These are phyloP conservation scores for Phymastichus coffea DNA, from an alignment of 1,140 invertebrate genomes.

Conservation along the genomic window DNA sequence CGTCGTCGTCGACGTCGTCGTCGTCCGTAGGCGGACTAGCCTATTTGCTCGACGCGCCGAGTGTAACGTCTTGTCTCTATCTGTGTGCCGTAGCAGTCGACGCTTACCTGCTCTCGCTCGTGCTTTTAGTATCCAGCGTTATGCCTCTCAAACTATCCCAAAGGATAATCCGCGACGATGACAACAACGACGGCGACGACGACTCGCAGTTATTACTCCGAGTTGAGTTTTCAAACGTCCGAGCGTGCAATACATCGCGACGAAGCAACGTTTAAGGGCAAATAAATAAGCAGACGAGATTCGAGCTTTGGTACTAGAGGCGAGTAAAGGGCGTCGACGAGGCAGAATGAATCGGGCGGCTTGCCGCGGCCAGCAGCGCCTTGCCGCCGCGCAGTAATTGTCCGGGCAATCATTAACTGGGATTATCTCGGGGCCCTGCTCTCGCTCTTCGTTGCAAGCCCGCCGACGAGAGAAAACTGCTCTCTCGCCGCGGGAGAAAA, in stretches of 20 bases:
- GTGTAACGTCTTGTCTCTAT: no score
- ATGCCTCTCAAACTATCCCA: no score
- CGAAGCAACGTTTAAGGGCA: no score
- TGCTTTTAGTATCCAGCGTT: no score
- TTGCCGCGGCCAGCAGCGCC: constrained; percentile 30
- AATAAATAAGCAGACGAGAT: no score
- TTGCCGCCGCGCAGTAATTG: constrained; percentile 40
- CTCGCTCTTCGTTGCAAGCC: no score
- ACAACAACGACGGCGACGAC: neutral
- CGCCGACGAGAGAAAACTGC: constrained; percentile 22
- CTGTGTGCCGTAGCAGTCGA: neutral
- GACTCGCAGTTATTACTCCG: neutral
- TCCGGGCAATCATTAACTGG: constrained; percentile 49
- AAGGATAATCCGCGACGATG: neutral
- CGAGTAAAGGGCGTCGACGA: constrained; percentile 34
- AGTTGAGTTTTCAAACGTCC: no score
- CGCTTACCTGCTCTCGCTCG: neutral
- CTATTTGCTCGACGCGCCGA: constrained; percentile 46
- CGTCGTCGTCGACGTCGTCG: neutral
- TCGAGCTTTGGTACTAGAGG: neutral
- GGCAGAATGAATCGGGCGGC: constrained; percentile 40
- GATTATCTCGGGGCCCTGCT: constrained; percentile 43
- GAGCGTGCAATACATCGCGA: no score
- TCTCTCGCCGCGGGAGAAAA: constrained; percentile 11
- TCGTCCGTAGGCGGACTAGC: constrained; percentile 21